Evolutionary conservation across 1,140 invertebrate species (phyloP), one percentile per base, ranked within the genome.

Genomic region (Drosophila jambulina): DNA sequence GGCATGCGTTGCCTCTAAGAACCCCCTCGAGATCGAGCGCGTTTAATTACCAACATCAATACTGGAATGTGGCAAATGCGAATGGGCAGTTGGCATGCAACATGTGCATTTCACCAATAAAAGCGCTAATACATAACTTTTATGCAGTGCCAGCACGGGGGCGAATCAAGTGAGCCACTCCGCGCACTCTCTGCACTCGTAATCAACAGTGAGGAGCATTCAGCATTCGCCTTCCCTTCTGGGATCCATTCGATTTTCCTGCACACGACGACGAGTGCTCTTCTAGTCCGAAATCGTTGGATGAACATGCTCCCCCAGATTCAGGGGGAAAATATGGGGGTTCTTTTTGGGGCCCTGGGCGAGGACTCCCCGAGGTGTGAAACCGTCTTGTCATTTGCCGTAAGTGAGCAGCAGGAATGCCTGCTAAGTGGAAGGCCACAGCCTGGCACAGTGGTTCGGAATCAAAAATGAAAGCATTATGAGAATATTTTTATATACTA

Each of bases 301-400:
- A 57, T 40, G 32, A 56, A 56, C 48, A 51, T 32, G 38, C 25
- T 51, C 25, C 42, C 43, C 49, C 29, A 68, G 23, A 25, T 15
- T 2, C 6, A 42, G 32, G 13, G 45, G 25, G 15, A 19, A 59
- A 19, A 32, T 34, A 21, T 45, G 51, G 57, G 48, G 57, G 34
- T 25, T 25, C 34, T 43, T 57, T 43, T 53, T 54, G 32, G 56
- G 32, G 46, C 74, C 65, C 51, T 51, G 72, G 54, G 76, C 69
- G 67, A 76, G 67, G 88, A 91, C 90, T 91, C 88, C 88, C 88
- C 68, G 84, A 91, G 90, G 88, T 90, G 90, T 91, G 84, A 91
- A 91, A 78, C 82, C 82, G 67, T 76, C 80, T 71, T 84, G 80
- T 80, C 77, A 82, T 80, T 80, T 80, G 60, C 67, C 81, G 75